phyloP scores from a whole-genome alignment of 1,140 invertebrate species.

The Antheraea mylitta region DNA sequence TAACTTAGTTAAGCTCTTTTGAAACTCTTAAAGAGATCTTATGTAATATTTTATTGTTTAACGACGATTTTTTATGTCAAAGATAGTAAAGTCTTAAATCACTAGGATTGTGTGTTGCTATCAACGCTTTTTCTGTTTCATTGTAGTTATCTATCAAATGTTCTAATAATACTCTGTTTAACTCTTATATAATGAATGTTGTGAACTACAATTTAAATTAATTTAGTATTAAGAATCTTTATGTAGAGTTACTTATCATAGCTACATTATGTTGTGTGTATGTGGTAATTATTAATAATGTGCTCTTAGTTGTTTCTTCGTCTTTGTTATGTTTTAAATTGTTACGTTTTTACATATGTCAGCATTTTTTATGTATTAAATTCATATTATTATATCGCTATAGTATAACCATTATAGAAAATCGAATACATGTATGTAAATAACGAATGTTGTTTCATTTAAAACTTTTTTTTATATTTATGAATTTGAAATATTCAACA shows the following conservation, averaged over 20 bases:
- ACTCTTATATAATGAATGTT: background rate
- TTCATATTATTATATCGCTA: slow-evolving; percentile 30
- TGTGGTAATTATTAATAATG: background rate
- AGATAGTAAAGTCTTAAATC: no score
- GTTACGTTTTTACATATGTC: slow-evolving; percentile 15
- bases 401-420: slow-evolving; percentile 27
- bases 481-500: no score
- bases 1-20: no score
- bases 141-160: background rate
- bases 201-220: background rate
- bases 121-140: background rate
- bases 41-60: no score
- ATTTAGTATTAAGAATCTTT: background rate
- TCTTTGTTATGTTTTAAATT: slow-evolving; percentile 14
- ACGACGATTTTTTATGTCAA: no score
- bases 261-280: background rate
- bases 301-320: background rate
- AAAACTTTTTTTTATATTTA: background rate
- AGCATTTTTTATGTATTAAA: slow-evolving; percentile 19
- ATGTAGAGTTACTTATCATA: background rate
- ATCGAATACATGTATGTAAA: slow-evolving; percentile 33
- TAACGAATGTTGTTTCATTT: slow-evolving; percentile 20
- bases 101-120: no score
- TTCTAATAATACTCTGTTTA: background rate
- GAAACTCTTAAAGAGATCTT: no score